Evolutionary conservation across 1,140 invertebrate species (phyloP).

Genomic region (Tigriopus japonicus): DNA sequence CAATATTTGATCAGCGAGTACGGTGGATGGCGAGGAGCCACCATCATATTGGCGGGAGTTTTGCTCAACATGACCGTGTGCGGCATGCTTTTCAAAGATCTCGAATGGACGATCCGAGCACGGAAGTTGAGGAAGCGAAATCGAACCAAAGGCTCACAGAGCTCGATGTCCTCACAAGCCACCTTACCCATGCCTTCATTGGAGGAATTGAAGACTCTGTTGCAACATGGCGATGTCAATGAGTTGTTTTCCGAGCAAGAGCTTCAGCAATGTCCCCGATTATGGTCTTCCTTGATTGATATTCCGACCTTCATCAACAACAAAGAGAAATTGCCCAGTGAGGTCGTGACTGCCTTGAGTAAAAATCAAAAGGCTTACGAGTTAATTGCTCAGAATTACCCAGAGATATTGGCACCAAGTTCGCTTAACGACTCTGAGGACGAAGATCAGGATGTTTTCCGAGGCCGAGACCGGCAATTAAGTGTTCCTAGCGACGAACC

Average conservation of each 20-base stretch:
- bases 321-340: neutral
- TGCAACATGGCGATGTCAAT: constrained; percentile 18
- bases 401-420: neutral
- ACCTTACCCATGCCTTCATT: constrained; percentile 15
- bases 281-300: constrained; percentile 55
- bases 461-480: too few relatives aligned
- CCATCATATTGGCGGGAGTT: constrained; percentile 56
- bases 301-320: constrained; percentile 52
- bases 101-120: constrained; percentile 29
- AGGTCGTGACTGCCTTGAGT: neutral
- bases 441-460: too few relatives aligned
- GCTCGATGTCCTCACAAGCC: constrained; percentile 16
- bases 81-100: constrained; percentile 59
- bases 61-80: constrained; percentile 73
- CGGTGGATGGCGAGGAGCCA: constrained; percentile 60
- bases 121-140: neutral
- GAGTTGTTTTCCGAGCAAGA: constrained; percentile 16
- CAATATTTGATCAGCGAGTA: constrained; percentile 51
- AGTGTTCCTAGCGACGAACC: neutral
- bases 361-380: constrained; percentile 1
- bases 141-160: constrained; percentile 12
- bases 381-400: constrained; percentile 1
- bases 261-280: constrained; percentile 24
- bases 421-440: too few relatives aligned
- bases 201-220: constrained; percentile 17